Conservation (phyloP, 2,797 vertebrate genomes). For the Hydrolagus colliei region DNA sequence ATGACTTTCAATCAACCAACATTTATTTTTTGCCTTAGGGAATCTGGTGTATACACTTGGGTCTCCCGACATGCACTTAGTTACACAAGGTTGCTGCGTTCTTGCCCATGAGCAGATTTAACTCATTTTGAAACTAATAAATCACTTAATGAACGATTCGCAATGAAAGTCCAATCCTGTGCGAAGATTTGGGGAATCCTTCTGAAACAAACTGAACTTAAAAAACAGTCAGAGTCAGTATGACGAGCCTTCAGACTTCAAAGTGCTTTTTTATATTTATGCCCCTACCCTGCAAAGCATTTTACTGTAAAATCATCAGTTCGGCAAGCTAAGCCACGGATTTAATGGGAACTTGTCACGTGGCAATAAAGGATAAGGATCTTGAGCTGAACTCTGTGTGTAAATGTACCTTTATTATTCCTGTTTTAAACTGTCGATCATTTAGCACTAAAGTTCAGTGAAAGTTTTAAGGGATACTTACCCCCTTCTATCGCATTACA, state of each 20-base stretch:
- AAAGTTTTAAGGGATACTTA: too few relatives aligned
- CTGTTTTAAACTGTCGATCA: too few relatives aligned
- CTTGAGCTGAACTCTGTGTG: too few relatives aligned
- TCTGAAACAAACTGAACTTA: too few relatives aligned
- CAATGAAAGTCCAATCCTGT: too few relatives aligned
- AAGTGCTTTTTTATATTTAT: not conserved
- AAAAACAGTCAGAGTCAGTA: not conserved
- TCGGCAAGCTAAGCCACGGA: not conserved
- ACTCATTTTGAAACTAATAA: not conserved
- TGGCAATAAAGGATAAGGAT: too few relatives aligned
- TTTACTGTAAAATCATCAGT: not conserved
- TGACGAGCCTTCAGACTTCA: not conserved
- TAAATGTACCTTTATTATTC: too few relatives aligned
- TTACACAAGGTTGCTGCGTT: not conserved
- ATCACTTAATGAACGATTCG: not conserved
- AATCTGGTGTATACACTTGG: not conserved
- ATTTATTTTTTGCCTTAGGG: not conserved
- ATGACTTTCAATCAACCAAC: not conserved
- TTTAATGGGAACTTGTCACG: too few relatives aligned
- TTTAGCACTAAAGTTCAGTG: too few relatives aligned
- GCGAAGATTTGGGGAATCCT: too few relatives aligned
- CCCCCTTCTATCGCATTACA: too few relatives aligned
- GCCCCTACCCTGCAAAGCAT: not conserved
- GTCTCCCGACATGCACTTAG: not conserved
- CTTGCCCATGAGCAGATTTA: not conserved